A percentile compares a stretch with the other conserved stretches of the same genome.
phyloP scores from a whole-genome alignment of 2,888 invertebrate species.

The Patella pellucida region DNA sequence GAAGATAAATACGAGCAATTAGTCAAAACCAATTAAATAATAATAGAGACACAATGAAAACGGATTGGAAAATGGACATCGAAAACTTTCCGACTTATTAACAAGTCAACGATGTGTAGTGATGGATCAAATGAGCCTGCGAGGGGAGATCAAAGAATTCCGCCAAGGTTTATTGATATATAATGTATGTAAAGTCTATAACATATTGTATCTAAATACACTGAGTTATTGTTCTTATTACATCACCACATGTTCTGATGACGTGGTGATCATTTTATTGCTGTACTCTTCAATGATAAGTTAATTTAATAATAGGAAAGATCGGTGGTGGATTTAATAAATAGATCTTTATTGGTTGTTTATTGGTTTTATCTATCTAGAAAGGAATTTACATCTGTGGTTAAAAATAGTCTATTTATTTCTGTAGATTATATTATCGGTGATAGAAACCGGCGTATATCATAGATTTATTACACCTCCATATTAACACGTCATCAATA shows the following conservation, averaged over 20 bases:
- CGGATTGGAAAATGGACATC: constrained; percentile 2
- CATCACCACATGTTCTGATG: neutral
- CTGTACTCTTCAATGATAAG: constrained; percentile 2
- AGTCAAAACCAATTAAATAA: constrained; percentile 10
- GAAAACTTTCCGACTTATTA: neutral
- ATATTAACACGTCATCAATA: too few relatives aligned
- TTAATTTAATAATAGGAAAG: constrained; percentile 2
- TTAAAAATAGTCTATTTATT: neutral
- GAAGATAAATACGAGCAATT: constrained; percentile 2
- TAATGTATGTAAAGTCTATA: neutral
- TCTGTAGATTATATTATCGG: too few relatives aligned
- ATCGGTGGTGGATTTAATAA: neutral
- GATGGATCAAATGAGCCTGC: neutral
- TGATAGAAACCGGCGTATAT: too few relatives aligned
- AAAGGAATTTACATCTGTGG: neutral
- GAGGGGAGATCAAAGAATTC: neutral
- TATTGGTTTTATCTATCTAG: constrained; percentile 2
- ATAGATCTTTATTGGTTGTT: neutral
- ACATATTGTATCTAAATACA: constrained; percentile 12
- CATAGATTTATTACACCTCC: too few relatives aligned
- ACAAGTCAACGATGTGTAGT: constrained; percentile 3
- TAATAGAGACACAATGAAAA: neutral
- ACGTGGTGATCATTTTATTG: constrained; percentile 1
- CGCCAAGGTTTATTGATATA: constrained; percentile 7
- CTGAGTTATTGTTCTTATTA: neutral